Conservation (phyloP, 2,888 invertebrate species). For the Iselma pallidipennis region DNA sequence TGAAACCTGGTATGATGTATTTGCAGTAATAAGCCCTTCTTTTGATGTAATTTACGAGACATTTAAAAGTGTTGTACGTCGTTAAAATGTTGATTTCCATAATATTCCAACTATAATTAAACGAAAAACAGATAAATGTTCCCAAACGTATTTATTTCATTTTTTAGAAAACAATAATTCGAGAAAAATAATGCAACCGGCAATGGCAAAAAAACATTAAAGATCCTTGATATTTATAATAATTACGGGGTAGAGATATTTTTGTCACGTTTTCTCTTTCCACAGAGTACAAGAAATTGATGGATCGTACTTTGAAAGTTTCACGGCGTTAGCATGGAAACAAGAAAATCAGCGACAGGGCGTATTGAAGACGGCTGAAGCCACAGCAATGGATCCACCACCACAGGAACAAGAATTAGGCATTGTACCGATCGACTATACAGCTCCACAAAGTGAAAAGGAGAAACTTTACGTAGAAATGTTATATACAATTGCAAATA, state of each 20-base stretch:
- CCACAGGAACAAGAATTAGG: slow-evolving; percentile 51
- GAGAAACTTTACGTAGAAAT: slow-evolving; percentile 88
- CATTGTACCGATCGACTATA: slow-evolving; percentile 52
- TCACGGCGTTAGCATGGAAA: slow-evolving; percentile 90
- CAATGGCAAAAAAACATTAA: too few species aligned
- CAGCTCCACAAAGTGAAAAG: slow-evolving; percentile 56
- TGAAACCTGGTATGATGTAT: too few species aligned
- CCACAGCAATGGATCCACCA: slow-evolving; percentile 65
- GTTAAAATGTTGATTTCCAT: too few species aligned
- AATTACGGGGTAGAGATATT: slow-evolving; percentile 1
- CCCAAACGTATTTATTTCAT: too few species aligned
- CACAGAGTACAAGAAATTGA: slow-evolving; percentile 91
- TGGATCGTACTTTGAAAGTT: slow-evolving; percentile 92
- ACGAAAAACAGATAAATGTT: too few species aligned
- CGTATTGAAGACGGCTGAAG: slow-evolving; percentile 72
- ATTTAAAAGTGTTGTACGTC: too few species aligned
- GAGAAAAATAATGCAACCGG: too few species aligned
- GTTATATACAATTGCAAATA: slow-evolving; percentile 93
- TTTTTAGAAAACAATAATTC: too few species aligned
- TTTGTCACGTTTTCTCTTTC: slow-evolving; percentile 39
- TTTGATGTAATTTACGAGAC: too few species aligned
- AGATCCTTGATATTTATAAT: too few species aligned
- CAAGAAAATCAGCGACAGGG: slow-evolving; percentile 86
- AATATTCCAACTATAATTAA: too few species aligned
- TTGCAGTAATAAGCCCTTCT: too few species aligned